phyloP scores from a whole-genome alignment of 2,888 invertebrate genomes.

The Caenorhabditis macrosperma region DNA sequence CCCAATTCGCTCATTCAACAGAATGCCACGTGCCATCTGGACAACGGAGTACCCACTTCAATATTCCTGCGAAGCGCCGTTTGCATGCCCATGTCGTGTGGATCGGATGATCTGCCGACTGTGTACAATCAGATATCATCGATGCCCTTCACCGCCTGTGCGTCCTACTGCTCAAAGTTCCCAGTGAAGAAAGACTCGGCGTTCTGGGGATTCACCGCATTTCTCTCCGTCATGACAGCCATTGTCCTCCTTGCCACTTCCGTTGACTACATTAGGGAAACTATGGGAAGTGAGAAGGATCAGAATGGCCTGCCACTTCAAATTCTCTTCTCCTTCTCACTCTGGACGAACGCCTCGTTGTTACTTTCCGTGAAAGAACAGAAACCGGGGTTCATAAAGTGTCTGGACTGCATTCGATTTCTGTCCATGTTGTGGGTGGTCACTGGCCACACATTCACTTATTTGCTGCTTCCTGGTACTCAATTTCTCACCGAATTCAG shows the following conservation, averaged over 20 bases:
- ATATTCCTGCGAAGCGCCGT: conserved; percentile 42
- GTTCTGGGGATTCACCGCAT: conserved; percentile 46
- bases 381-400: conserved; percentile 64
- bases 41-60: conserved; percentile 8
- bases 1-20: conserved; percentile 1
- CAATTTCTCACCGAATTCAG: background rate
- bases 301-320: background rate
- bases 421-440: conserved; percentile 73
- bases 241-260: conserved; percentile 22
- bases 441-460: conserved; percentile 54
- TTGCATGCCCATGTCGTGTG: conserved; percentile 57
- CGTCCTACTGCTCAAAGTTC: conserved; percentile 25
- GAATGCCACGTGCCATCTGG: conserved; percentile 25
- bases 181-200: conserved; percentile 33
- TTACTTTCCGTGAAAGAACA: conserved; percentile 52
- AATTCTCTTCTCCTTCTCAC: conserved; percentile 51
- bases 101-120: conserved; percentile 14
- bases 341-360: conserved; percentile 56
- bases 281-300: background rate
- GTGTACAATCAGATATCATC: conserved; percentile 43
- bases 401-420: conserved; percentile 69
- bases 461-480: conserved; percentile 24
- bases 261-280: conserved; percentile 21
- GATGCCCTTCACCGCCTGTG: conserved; percentile 29
- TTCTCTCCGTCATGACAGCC: conserved; percentile 24